Evolutionary conservation across 2,888 invertebrate genomes (phyloP), one percentile per base, ranked within the genome.

Genomic region (Volucella inflata): DNA sequence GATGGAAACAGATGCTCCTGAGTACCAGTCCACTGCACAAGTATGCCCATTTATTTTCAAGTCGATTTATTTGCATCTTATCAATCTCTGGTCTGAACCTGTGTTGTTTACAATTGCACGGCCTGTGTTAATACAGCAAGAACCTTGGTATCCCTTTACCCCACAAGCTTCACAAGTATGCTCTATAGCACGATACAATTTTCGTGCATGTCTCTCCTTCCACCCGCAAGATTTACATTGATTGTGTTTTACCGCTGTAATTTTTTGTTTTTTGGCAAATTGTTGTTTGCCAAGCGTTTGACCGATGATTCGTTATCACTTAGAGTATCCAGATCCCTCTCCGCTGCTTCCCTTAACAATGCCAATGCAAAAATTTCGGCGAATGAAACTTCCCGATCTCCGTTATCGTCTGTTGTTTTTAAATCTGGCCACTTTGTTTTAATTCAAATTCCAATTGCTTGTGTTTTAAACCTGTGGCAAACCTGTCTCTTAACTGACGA

Each of bases 401-500:
- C 17, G 16, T 10, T 4, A 0, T 10, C 21, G 8, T 16, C 51
- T 17, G 21, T 17, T 51, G 17, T 21, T 51, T 21, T 2, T 16
- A 51, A 17, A 17, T 51, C 36, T 38, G 38, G 57, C 10, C 16
- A 40, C 12, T 40, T 16, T 40, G 57, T 12, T 38, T 57, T 8
- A 57, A 8, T 12, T 36, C 57, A n/a, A 57, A 8, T 57, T 57
- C 57, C 14, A 36, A 38, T 1, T n/a, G 57, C n/a, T 57, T 57
- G 14, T 1, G 57, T 36, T 57, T 3, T 14, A 57, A 6, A 8
- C 57, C 57, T 12, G 11, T 36, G 38, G 38, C 57, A 9, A 57
- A 57, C 14, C 11, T 38, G 38, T 57, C 57, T 57, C 36, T 36
- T 8, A 38, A 11, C 21, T 51, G 51, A 1, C 51, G 9, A 11